Evolutionary conservation across 2,113 vertebrate species (phyloP), one percentile per base, ranked within the genome.

Genomic region (Ascaphus truei): DNA sequence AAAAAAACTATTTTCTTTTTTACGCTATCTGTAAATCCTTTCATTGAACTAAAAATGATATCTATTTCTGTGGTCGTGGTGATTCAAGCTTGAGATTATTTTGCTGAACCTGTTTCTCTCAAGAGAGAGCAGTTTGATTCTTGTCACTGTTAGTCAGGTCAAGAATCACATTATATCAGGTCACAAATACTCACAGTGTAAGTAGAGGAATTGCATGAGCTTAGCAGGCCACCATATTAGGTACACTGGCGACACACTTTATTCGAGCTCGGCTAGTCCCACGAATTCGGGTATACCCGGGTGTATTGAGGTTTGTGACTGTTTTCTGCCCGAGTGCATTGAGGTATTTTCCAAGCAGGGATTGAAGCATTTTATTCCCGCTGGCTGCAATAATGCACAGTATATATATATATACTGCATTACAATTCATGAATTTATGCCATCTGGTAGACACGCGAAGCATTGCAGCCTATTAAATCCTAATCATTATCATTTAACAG

Each of bases 31-130:
- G 34, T 43, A 71, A 43, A 74, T 74, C 66, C 23, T 78, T 76
- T 74, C 57, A 50, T 61, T 65, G 29, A 20, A 11, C 0, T 3
- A 63, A 72, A 77, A 41, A 63, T 52, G 76, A 47, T 73, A 64
- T 72, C 72, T 75, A 57, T 77, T 72, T 77, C 63, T 76, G 71
- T 77, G 81, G 62, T 77, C 73, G 78, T 78, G 68, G 75, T 79
- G 79, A 80, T 77, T 76, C 66, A 75, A 73, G 53, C 69, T 74
- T 63, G 69, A 77, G 71, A 80, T 78, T 76, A 81, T 75, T 77
- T 74, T 79, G 68, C 73, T 80, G 75, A 78, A 79, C 58, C 72
- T 79, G 59, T 59, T 71, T 68, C 69, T 79, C 75, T 75, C 73
- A 68, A 73, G 79, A 74, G 78, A 52, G 1, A 0, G 41, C 0